Evolutionary conservation across 2,888 invertebrate species (phyloP), one percentile per base, ranked within the genome.

Genomic region (Leptopilina drosophilae): DNA sequence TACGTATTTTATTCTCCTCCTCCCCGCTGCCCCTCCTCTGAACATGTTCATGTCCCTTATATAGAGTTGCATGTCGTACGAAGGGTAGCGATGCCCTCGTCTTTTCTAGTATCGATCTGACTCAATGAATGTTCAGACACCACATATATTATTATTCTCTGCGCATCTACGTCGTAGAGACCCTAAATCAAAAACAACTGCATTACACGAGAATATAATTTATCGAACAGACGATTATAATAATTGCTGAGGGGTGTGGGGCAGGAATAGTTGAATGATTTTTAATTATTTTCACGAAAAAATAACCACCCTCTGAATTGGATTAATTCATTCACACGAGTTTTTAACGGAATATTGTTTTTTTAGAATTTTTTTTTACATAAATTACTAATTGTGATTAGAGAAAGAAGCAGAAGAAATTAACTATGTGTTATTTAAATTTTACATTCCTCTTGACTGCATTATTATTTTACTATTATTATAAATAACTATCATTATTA

Each of bases 21-120:
- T 53, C 53, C 69, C 53, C 46, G 8, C 20, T 20, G 8, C 20
- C 15, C 49, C 26, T 26, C 14, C 69, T 20, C 66, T 20, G 15
- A 5, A 62, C 62, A 49, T 69, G 69, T 53, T 69, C 49, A 49
- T 12, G 33, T 53, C 53, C 33, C 33, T 53, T 49, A 49, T 49
- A 49, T 46, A 69, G 69, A 69, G 69, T 33, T 69, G 69, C 69
- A 53, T 69, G 69, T 69, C 26, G 26, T 69, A 53, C 69, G 53
- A 69, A 49, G 69, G 69, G 53, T 53, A 46, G 2, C 20, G 14
- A 69, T 69, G 26, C 69, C 69, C 69, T 69, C 53, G 40, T 40
- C n/a, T 67, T 67, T 20, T 64, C 67, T 49, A 67, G 67, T 69
- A 69, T 69, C 69, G 69, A 69, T 69, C 69, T 69, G 49, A 26